phyloP scores from a whole-genome alignment of 2,113 vertebrate species.

The Cynoglossus semilaevis region DNA sequence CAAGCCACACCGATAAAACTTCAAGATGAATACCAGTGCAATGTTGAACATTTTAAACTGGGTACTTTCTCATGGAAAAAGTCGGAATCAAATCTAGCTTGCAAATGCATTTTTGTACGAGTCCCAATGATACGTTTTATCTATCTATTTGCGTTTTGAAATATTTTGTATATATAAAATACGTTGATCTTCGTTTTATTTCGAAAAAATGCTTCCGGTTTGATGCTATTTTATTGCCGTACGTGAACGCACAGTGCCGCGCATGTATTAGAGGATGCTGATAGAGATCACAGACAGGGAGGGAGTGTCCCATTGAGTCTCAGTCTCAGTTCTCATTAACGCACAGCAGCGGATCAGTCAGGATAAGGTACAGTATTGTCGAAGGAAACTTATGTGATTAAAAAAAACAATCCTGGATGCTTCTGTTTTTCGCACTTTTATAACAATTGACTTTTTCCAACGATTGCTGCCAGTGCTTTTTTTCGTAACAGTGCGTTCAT shows the following conservation, averaged over 20 bases:
- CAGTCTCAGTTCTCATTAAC: slow-evolving; percentile 17
- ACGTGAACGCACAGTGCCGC: neutral
- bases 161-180: too few species aligned
- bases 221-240: neutral
- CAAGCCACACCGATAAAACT: too few species aligned
- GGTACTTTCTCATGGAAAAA: too few species aligned
- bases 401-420: slow-evolving; percentile 17
- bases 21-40: too few species aligned
- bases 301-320: slow-evolving; percentile 43
- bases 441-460: slow-evolving; percentile 14
- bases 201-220: slow-evolving; percentile 33
- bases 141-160: too few species aligned
- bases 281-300: slow-evolving; percentile 10
- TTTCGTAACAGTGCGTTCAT: slow-evolving; percentile 33
- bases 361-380: slow-evolving; percentile 22
- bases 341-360: slow-evolving; percentile 21
- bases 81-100: too few species aligned
- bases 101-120: too few species aligned
- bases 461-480: slow-evolving; percentile 35
- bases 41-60: too few species aligned
- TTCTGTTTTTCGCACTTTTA: slow-evolving; percentile 12
- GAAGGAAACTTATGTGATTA: slow-evolving; percentile 41
- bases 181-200: slow-evolving; percentile 55
- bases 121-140: too few species aligned
- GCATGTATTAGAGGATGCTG: slow-evolving; percentile 28